Percentiles rank a stretch among this genome's conserved stretches.
Conservation (phyloP, 1,140 invertebrate genomes). For the Lordiphosa stackelbergi region DNA sequence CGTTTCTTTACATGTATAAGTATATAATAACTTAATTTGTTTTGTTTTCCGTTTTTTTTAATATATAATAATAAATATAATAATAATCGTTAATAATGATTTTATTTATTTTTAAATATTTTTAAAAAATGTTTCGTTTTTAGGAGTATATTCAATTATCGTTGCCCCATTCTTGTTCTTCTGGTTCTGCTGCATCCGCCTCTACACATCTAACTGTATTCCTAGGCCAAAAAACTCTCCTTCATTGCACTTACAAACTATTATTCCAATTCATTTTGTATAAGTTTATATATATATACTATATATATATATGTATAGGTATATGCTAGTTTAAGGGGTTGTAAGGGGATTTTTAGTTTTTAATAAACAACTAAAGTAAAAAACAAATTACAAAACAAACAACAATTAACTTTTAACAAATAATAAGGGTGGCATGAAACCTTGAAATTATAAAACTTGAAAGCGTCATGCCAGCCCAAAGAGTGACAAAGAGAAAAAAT, state of each 20-base stretch:
- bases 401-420: slow-evolving; percentile 1
- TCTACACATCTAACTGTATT: too few relatives aligned
- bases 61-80: slow-evolving; percentile 66
- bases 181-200: slow-evolving; percentile 15
- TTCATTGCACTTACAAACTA: slow-evolving; percentile 53
- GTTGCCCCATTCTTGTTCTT: slow-evolving; percentile 24
- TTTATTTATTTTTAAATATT: slow-evolving; percentile 67
- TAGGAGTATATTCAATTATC: slow-evolving; percentile 63
- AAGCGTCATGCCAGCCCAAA: too few relatives aligned
- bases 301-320: slow-evolving; percentile 25
- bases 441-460: neutral
- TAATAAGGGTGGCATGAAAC: slow-evolving; percentile 7
- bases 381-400: slow-evolving; percentile 21
- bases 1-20: slow-evolving; percentile 51
- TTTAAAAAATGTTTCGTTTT: slow-evolving; percentile 68
- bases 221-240: slow-evolving; percentile 3
- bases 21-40: slow-evolving; percentile 73
- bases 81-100: slow-evolving; percentile 74
- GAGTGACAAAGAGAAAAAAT: slow-evolving; percentile 6
- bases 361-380: slow-evolving; percentile 42
- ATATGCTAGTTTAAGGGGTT: slow-evolving; percentile 48
- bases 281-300: slow-evolving; percentile 17
- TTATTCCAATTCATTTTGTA: slow-evolving; percentile 64
- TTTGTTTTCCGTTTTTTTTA: slow-evolving; percentile 45
- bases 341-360: slow-evolving; percentile 40